Base-by-base conservation (phyloP, 2,113 vertebrate species). In the Sinocyclocheilus anophthalmus region DNA sequence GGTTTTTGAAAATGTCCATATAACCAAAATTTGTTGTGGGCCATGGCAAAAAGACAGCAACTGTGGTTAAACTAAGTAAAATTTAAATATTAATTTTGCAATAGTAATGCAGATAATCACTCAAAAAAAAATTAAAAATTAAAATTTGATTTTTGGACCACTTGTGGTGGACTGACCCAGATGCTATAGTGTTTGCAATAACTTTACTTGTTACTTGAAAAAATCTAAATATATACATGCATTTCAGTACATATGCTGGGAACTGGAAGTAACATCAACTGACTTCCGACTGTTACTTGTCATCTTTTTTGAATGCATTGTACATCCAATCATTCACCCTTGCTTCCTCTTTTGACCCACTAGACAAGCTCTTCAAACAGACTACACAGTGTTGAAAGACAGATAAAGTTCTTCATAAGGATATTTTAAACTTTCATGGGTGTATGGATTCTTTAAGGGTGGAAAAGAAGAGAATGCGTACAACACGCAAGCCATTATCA, bases 391-490 rank as follows among this genome's bases (percentile, higher is more conserved):
- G 69, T 72, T 72, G 37, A 72, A n/a, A 42, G 37, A 73, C 70
- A 22, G 37, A 73, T 42, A n/a, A 73, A 42, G 37, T 12, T 73
- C 37, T 42, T 42, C 5, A 11, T 73, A 1, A 42, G 10, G 50
- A 30, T 88, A 59, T 90, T 90, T 84, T 84, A 77, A 86, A 89
- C 83, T 88, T 91, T 88, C 87, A 87, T 57, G 83, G 84, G 76
- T 18, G 78, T 84, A 72, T 76, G 76, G 67, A 78, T 88, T 86
- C 86, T 89, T 83, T 48, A 75, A 85, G 86, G 85, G 70, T 20
- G 42, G 39, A 57, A 87, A 85, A 84, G 42, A 89, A 75, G 75
- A 59, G 55, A 53, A 69, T 65, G 59, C 65, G 78, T 72, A 79
- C 75, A 81, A 79, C 85, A 86, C 81, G 78, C 65, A 86, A 88